Evolutionary conservation across 2,888 invertebrate species (phyloP).

Genomic region (Clusia tigrina): DNA sequence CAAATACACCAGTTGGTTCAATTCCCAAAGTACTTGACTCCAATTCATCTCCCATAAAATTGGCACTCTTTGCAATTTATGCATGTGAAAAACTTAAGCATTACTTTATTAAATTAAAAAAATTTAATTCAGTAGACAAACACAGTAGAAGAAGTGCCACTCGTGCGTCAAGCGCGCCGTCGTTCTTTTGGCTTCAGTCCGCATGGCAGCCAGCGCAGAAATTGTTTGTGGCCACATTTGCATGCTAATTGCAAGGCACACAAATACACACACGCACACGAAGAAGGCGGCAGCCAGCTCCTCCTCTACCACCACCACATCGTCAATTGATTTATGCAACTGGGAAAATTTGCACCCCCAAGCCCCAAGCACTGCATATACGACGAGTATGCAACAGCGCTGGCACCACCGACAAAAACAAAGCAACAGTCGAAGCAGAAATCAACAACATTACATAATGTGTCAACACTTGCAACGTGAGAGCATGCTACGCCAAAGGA

Average conservation of each 20-base stretch:
- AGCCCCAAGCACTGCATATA: neutral
- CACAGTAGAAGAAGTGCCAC: no score
- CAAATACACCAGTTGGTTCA: no score
- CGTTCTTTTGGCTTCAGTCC: no score
- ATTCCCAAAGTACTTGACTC: no score
- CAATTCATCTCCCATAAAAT: no score
- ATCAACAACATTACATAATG: neutral
- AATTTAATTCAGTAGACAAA: no score
- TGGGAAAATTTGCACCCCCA: neutral
- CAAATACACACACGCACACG: neutral
- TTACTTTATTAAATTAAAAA: no score
- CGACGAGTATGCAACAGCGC: neutral
- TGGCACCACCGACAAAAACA: neutral
- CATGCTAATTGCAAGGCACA: constrained; percentile 1
- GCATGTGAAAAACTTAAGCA: no score
- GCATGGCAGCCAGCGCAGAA: no score
- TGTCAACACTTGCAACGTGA: neutral
- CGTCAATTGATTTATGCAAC: constrained; percentile 3
- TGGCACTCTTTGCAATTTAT: no score
- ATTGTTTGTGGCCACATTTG: constrained; percentile 1
- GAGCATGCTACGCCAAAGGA: neutral
- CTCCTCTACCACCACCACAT: neutral
- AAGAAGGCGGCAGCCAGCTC: no score
- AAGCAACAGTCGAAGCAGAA: neutral
- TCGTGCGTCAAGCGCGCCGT: no score